Percentiles rank a stretch among this genome's conserved stretches.
These are phyloP conservation scores for Cyphomyrmex costatus DNA, from an alignment of 1,140 invertebrate genomes.

Conservation along the genomic window DNA sequence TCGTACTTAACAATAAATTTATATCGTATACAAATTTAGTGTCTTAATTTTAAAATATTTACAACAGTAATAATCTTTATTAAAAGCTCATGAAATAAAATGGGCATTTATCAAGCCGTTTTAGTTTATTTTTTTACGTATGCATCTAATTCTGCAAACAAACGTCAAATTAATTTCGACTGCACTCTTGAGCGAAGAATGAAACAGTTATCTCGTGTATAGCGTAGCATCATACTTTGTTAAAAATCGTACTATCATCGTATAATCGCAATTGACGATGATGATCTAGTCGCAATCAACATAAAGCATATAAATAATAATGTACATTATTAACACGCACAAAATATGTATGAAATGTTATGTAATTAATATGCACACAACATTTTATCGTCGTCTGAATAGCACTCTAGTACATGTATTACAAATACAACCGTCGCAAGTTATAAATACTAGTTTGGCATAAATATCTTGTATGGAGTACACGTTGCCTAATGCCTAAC, in stretches of 20 bases:
- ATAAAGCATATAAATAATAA: conserved; percentile 12
- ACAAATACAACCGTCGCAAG: conserved; percentile 24
- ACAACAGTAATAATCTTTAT: background rate
- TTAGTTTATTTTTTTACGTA: background rate
- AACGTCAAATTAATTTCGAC: conserved; percentile 58
- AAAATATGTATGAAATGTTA: background rate
- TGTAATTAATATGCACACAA: background rate
- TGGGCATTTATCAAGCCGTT: background rate
- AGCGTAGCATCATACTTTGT: background rate
- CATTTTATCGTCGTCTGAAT: background rate
- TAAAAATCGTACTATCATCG: background rate
- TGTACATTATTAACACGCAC: conserved; percentile 24
- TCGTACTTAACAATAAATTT: background rate
- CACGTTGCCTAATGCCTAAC: background rate
- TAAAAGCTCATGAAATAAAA: conserved; percentile 5
- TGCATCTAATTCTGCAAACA: background rate
- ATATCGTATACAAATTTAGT: background rate
- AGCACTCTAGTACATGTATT: background rate
- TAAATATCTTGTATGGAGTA: conserved; percentile 12
- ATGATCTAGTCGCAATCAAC: background rate
- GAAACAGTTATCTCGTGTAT: conserved; percentile 38
- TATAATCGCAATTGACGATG: background rate
- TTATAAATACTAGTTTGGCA: conserved; percentile 35
- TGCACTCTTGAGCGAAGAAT: conserved; percentile 30
- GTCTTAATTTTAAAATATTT: background rate